phyloP scores from a whole-genome alignment of 2,797 vertebrate genomes.

The Synaphobranchus kaupii region DNA sequence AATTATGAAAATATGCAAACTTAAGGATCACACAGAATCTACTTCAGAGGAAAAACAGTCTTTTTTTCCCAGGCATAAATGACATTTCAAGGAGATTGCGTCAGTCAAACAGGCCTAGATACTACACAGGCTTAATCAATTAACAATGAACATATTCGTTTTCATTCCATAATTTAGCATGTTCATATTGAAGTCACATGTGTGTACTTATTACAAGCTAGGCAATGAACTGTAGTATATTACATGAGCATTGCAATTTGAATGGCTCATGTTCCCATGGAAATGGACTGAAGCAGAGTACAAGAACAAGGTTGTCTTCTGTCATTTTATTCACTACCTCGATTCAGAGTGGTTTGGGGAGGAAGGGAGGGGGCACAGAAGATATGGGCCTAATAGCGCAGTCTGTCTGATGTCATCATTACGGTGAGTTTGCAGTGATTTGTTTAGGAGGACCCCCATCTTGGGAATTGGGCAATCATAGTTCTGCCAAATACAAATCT shows the following conservation, averaged over 20 bases:
- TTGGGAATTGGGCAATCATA: too few species aligned
- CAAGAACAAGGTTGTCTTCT: neutral
- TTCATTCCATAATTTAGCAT: neutral
- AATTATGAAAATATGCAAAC: neutral
- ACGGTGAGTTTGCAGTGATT: neutral
- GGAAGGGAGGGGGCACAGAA: too few species aligned
- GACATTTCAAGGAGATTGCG: neutral
- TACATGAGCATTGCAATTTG: neutral
- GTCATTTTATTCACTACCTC: neutral
- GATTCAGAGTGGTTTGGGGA: neutral
- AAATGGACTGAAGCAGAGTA: neutral
- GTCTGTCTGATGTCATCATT: neutral
- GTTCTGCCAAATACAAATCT: too few species aligned
- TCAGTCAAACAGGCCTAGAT: neutral
- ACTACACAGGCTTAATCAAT: neutral
- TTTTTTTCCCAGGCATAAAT: neutral
- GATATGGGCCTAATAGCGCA: neutral
- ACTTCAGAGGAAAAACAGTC: neutral
- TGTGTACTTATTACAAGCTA: neutral
- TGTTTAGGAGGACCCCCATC: too few species aligned
- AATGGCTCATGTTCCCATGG: neutral
- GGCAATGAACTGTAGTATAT: neutral
- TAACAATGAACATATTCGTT: neutral
- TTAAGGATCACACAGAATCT: neutral
- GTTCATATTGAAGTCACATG: neutral